Percentiles rank a stretch among this genome's conserved stretches.
Conservation (phyloP, 2,113 vertebrate species). For the Dasyornis broadbenti region DNA sequence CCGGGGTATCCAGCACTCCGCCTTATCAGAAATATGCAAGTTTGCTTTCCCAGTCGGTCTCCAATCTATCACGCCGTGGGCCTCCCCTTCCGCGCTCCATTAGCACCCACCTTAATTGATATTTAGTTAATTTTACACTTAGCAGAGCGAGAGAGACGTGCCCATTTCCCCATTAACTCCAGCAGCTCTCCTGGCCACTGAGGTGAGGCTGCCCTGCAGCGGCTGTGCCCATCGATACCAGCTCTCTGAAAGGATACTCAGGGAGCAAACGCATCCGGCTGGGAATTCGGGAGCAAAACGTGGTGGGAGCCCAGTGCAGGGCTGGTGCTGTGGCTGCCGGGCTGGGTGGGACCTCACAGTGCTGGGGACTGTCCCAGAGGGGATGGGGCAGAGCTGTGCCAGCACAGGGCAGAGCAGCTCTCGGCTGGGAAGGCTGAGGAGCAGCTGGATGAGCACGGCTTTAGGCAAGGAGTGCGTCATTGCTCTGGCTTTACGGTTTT, state of each 20-base stretch:
- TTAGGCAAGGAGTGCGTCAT: rapidly evolving
- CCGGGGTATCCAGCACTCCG: not conserved
- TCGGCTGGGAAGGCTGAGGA: not conserved
- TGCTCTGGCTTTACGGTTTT: not conserved
- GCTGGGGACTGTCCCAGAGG: not conserved
- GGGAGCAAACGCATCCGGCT: not conserved
- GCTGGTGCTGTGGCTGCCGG: not conserved
- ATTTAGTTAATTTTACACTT: not conserved
- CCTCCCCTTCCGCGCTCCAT: not conserved
- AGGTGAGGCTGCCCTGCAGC: not conserved
- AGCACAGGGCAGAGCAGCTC: not conserved
- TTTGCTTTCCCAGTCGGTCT: not conserved
- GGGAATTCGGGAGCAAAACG: rapidly evolving
- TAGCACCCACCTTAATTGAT: not conserved
- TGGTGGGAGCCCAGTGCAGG: not conserved
- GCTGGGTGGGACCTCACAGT: rapidly evolving
- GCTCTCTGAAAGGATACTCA: not conserved
- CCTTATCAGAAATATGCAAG: not conserved
- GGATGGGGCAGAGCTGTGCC: not conserved
- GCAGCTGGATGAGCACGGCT: not conserved
- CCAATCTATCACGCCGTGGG: not conserved
- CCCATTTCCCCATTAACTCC: not conserved
- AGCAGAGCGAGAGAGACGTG: not conserved
- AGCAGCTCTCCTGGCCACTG: not conserved
- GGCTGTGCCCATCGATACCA: rapidly evolving